Base-by-base conservation (phyloP, 2,888 invertebrate genomes). In the Catocala nupta region DNA sequence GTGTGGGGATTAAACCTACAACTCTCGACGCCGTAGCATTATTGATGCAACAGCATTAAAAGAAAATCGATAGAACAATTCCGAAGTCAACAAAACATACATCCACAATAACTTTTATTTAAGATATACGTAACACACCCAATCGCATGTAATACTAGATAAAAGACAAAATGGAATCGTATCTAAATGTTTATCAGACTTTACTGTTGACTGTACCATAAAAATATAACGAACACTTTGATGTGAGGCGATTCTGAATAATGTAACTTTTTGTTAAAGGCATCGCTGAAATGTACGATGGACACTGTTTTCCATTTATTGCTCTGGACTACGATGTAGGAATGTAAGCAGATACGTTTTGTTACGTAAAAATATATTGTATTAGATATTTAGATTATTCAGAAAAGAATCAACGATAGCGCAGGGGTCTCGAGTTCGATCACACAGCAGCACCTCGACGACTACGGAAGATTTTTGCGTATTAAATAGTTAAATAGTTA, bases 251-350 rank as follows among this genome's bases (percentile, higher is more conserved):
- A 74, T 77, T 72, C 70, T 72, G 75, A 76, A 76, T 75, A 74
- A 71, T 75, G 57, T 62, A 64, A 75, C 63, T 63, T 76, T 74
- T 69, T 77, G 65, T 70, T 65, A 59, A 77, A 71, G 74, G 65
- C 65, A 48, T 36, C 57, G 62, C 65, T 69, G 69, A 74, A 71
- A 77, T 52, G 63, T 60, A 36, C 61, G 70, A 71, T 77, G 75
- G 72, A 77, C 77, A 70, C 70, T 74, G 70, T 71, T 77, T 72
- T 66, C 69, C 78, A 72, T 76, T 76, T 76, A 76, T 70, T 71
- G 69, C 45, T 58, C 7, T 7, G 5, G 0, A 65, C 72, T 5
- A 13, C 10, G 51, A 75, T 65, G 52, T 75, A 57, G 0, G 56
- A 76, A 71, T 13, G 25, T 5, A 3, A 12, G 33, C 5, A 12